Base-by-base conservation (phyloP, 1,140 invertebrate species). In the Drosophila eugracilis region DNA sequence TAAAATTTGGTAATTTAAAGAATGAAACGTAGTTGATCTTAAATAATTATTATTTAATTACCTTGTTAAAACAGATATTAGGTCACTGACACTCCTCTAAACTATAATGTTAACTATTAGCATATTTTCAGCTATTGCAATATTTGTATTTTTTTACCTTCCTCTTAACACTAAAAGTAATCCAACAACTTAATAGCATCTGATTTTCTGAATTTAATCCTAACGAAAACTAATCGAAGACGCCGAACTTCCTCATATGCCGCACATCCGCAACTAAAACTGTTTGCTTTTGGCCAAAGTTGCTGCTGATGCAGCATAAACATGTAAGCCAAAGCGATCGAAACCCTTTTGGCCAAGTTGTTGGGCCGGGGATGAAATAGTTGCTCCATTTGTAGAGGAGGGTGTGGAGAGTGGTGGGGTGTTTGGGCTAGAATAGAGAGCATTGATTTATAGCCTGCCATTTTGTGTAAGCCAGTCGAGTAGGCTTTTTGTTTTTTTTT, bases 361-460 rank as follows among this genome's bases (percentile, higher is more conserved):
- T 14, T 14, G 26, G 26, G 50, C 41, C 28, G 14, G 9, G 37
- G 39, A 24, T 41, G 36, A 42, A 28, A 32, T 42, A 49, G 28
- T 32, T 67, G 36, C 28, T 26, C 30, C n/a, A 10, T 26, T 30
- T 28, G 41, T 63, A 15, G 9, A 15, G n/a, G 34, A 30, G 42
- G 14, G 14, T 39, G 48, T 10, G 32, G 5, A 17, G 1, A 22
- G 6, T 39, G 26, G 15, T 37, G 30, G n/a, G n/a, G n/a, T n/a
- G n/a, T n/a, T n/a, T n/a, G 52, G 49, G 53, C 48, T 57, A 2
- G 7, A 7, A 17, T 39, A 37, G 60, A 36, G 37, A 15, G 58
- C 81, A 85, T 85, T 85, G 80, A 85, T 85, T 85, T 85, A 85
- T 85, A 66, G 80, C 81, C 67, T 65, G 67, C 67, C 73, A 70